Conservation (phyloP, 2,113 vertebrate species). For the Sinocyclocheilus maitianheensis region DNA sequence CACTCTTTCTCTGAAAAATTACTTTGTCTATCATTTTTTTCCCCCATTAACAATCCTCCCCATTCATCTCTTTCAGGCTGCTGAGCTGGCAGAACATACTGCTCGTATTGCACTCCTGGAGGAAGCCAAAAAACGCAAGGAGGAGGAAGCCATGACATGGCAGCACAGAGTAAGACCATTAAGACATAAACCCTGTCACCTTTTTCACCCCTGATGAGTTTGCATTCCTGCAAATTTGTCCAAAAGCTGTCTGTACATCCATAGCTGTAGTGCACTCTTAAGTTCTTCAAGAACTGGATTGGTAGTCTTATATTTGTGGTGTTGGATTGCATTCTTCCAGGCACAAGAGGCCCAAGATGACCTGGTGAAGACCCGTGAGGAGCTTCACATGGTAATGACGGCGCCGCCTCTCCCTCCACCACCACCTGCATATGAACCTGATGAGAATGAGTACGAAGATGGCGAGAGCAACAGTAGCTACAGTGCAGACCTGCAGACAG, state of each 20-base stretch:
- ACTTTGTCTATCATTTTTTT: neutral
- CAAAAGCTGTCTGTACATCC: neutral
- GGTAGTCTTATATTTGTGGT: neutral
- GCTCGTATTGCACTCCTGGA: constrained; percentile 87
- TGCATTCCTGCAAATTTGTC: neutral
- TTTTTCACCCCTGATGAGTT: neutral
- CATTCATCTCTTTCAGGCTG: constrained; percentile 72
- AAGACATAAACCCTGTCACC: neutral
- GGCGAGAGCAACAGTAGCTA: constrained; percentile 79
- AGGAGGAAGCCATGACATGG: constrained; percentile 88
- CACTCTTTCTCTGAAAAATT: neutral
- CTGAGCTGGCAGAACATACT: constrained; percentile 88
- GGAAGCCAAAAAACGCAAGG: constrained; percentile 86
- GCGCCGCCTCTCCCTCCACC: constrained; percentile 81
- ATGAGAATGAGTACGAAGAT: constrained; percentile 80
- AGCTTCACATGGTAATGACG: constrained; percentile 85
- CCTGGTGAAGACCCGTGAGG: constrained; percentile 88
- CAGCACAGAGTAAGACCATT: constrained; percentile 82
- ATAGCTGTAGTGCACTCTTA: neutral
- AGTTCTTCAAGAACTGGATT: neutral
- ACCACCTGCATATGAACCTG: constrained; percentile 77
- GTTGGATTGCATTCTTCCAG: constrained; percentile 65
- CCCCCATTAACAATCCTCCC: neutral
- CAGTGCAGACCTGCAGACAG: constrained; percentile 86
- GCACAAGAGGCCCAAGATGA: constrained; percentile 87